Evolutionary conservation across 2,797 vertebrate genomes (phyloP).

Genomic region (Pantherophis alleghaniensis): DNA sequence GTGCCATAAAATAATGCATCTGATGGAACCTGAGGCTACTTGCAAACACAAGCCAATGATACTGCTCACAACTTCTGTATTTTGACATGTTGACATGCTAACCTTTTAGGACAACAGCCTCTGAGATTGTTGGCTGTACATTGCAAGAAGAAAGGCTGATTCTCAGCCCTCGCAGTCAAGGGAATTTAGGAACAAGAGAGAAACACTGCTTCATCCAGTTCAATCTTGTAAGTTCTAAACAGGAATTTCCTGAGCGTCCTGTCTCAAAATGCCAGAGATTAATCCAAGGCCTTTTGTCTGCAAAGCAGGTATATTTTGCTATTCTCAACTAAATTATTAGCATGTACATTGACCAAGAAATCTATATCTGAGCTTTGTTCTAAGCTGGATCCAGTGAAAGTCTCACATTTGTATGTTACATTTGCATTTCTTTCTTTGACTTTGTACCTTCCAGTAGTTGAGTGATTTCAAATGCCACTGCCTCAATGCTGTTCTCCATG

Average conservation of each 20-base stretch:
- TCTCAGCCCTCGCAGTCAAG: neutral
- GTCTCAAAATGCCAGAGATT: neutral
- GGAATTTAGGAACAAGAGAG: neutral
- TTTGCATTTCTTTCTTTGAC: neutral
- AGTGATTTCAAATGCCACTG: neutral
- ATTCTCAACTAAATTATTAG: neutral
- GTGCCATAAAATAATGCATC: neutral
- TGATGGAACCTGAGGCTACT: slow-evolving; percentile 15
- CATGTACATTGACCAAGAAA: neutral
- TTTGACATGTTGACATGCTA: neutral
- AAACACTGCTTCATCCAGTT: neutral
- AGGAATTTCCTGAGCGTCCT: neutral
- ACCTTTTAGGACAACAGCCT: neutral
- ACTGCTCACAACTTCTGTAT: slow-evolving; percentile 6
- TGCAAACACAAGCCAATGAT: slow-evolving; percentile 2
- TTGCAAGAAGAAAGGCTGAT: neutral
- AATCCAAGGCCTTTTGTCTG: neutral
- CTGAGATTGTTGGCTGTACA: neutral
- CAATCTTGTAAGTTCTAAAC: neutral
- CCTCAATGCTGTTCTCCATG: neutral
- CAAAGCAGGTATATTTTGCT: neutral
- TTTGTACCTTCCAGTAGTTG: neutral
- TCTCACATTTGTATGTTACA: neutral
- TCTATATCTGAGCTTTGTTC: neutral
- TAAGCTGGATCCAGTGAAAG: neutral